phyloP scores from a whole-genome alignment of 2,113 vertebrate genomes.

The Gobio gobio region DNA sequence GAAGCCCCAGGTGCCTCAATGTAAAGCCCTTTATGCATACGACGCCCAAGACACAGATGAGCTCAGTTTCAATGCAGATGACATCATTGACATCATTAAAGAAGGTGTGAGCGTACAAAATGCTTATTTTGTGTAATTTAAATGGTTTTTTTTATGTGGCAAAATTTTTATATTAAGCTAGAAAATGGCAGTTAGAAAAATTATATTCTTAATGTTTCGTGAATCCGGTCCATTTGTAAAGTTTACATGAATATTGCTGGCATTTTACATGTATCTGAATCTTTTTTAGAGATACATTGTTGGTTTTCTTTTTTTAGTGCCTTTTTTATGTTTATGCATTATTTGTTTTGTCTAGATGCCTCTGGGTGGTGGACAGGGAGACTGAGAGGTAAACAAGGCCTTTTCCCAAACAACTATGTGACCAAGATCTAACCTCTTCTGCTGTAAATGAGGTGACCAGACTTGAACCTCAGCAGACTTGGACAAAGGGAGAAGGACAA shows the following conservation, averaged over 20 bases:
- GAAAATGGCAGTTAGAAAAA: no score
- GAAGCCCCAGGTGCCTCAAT: constrained; percentile 96
- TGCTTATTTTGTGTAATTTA: not conserved
- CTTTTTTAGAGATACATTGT: no score
- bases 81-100: constrained; percentile 93
- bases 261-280: no score
- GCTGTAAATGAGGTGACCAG: constrained; percentile 30
- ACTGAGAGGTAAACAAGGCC: constrained; percentile 93
- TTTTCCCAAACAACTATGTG: constrained; percentile 98
- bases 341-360: constrained; percentile 77
- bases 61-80: constrained; percentile 96
- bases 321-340: not conserved
- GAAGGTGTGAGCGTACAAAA: constrained; percentile 75
- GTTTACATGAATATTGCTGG: no score
- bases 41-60: constrained; percentile 98
- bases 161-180: no score
- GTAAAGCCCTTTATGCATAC: constrained; percentile 93
- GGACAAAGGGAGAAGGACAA: constrained; percentile 18
- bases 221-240: no score
- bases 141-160: no score
- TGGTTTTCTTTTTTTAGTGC: not conserved
- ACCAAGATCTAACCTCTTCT: constrained; percentile 84
- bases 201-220: no score
- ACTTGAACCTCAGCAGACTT: constrained; percentile 47
- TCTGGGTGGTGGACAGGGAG: constrained; percentile 98